These are phyloP conservation scores for Gnathonemus longibarbis DNA, from an alignment of 2,113 vertebrate genomes.

Conservation along the genomic window DNA sequence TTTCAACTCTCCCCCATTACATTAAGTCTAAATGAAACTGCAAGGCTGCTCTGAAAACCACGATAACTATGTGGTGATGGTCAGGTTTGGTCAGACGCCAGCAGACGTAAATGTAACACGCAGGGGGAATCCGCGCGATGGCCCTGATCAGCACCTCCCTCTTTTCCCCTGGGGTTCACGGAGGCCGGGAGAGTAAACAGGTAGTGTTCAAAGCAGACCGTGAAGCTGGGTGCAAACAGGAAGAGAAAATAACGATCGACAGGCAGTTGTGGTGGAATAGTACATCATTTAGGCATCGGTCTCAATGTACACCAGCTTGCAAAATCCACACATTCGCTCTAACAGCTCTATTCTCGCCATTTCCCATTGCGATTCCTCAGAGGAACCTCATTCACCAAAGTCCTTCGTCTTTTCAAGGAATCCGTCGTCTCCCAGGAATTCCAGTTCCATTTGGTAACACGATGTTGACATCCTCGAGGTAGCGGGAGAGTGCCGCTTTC, in stretches of 20 bases:
- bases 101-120: not conserved
- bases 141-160: not conserved
- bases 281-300: not conserved
- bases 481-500: not conserved
- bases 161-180: not conserved
- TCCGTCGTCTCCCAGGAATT: slow-evolving; percentile 27
- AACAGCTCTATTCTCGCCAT: slow-evolving; percentile 38
- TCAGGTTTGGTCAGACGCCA: not conserved
- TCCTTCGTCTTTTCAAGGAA: slow-evolving; percentile 15
- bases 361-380: not conserved
- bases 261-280: not conserved
- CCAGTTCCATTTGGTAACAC: not conserved
- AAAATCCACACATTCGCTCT: slow-evolving; percentile 15
- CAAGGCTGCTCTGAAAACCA: not conserved
- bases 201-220: not conserved
- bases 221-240: not conserved
- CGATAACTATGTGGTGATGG: not conserved
- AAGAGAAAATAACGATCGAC: not conserved
- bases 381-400: not conserved
- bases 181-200: not conserved
- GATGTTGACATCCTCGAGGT: not conserved
- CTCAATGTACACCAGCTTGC: slow-evolving; percentile 18
- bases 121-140: not conserved
- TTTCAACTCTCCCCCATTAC: not conserved
- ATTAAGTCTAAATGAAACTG: not conserved